phyloP scores from a whole-genome alignment of 2,888 invertebrate species.

The Lycocerus yunnanus region DNA sequence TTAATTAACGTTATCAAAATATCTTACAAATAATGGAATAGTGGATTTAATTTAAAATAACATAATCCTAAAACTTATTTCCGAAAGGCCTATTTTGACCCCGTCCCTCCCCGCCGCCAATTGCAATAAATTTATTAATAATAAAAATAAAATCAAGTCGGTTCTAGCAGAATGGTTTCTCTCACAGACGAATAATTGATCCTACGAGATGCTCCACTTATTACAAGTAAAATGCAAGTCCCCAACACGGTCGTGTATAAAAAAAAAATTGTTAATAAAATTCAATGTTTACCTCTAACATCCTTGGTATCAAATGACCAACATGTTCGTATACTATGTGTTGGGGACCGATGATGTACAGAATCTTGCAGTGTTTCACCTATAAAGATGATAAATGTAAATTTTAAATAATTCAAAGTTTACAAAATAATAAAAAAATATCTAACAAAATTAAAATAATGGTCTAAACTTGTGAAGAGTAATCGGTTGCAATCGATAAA shows the following conservation, averaged over 20 bases:
- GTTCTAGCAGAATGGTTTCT: neutral
- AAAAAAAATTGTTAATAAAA: neutral
- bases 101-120: too few relatives aligned
- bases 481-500: too few relatives aligned
- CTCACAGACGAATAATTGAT: neutral
- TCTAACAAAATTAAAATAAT: neutral
- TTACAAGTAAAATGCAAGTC: neutral
- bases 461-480: neutral
- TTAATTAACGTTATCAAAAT: neutral
- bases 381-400: conserved; percentile 13
- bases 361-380: conserved; percentile 23
- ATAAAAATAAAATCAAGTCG: too few relatives aligned
- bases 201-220: neutral
- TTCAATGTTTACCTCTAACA: conserved; percentile 18
- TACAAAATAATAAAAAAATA: neutral
- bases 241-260: neutral
- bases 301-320: conserved; percentile 20
- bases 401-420: neutral
- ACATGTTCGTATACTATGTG: conserved; percentile 14
- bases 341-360: conserved; percentile 19
- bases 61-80: too few relatives aligned
- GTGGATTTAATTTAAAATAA: too few relatives aligned
- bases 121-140: too few relatives aligned
- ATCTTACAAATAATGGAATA: neutral
- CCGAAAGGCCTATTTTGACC: too few relatives aligned